These are phyloP conservation scores for Bryconaethiops microstoma DNA, from an alignment of 2,797 vertebrate genomes.

Conservation along the genomic window DNA sequence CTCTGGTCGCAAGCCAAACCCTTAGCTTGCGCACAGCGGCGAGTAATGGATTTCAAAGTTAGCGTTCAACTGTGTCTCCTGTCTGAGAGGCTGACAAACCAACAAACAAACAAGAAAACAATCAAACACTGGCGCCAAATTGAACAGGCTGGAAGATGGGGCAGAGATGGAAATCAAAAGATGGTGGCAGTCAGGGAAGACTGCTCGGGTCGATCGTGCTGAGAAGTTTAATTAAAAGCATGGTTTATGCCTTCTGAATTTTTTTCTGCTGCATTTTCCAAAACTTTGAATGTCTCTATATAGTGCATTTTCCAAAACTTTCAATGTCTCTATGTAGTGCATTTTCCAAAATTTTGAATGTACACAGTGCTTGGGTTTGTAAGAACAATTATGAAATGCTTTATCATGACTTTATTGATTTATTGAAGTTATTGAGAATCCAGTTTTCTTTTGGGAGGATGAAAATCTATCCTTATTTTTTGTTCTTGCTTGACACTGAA, in stretches of 20 bases:
- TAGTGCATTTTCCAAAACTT: too few relatives aligned
- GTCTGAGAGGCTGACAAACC: slow-evolving; percentile 17
- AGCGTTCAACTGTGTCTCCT: slow-evolving; percentile 42
- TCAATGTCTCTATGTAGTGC: too few relatives aligned
- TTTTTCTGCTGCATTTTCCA: not conserved
- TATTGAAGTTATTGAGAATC: too few relatives aligned
- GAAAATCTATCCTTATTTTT: too few relatives aligned
- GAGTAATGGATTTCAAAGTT: slow-evolving; percentile 21
- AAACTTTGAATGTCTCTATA: too few relatives aligned
- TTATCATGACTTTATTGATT: too few relatives aligned
- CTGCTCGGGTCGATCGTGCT: slow-evolving; percentile 36
- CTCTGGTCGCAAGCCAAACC: slow-evolving; percentile 29
- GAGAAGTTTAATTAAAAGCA: slow-evolving; percentile 55
- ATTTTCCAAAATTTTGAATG: too few relatives aligned
- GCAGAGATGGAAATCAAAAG: slow-evolving; percentile 32
- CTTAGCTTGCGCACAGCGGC: not conserved
- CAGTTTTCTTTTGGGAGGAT: too few relatives aligned
- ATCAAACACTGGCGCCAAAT: slow-evolving; percentile 22
- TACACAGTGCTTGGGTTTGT: too few relatives aligned
- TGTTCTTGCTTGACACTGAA: too few relatives aligned
- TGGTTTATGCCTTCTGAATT: slow-evolving; percentile 41
- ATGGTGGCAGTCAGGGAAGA: slow-evolving; percentile 24
- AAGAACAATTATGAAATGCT: too few relatives aligned
- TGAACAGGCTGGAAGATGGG: slow-evolving; percentile 31
- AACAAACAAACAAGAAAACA: slow-evolving; percentile 27